phyloP scores from a whole-genome alignment of 2,113 vertebrate species.

The Ciconia maguari region DNA sequence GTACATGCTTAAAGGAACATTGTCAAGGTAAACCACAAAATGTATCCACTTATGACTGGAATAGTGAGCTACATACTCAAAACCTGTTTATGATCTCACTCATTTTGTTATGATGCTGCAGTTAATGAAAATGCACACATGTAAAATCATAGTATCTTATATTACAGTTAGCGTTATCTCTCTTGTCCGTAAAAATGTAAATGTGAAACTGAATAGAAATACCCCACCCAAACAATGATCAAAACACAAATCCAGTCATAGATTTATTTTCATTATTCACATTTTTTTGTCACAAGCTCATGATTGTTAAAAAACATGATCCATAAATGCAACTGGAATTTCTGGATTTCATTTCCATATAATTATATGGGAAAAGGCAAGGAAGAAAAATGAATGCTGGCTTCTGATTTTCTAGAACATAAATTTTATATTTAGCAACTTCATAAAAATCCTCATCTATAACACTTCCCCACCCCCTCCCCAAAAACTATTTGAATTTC shows the following conservation, averaged over 20 bases:
- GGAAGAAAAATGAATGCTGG: neutral
- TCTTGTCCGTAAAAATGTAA: neutral
- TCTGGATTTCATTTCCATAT: neutral
- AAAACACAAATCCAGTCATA: neutral
- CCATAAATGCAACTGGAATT: neutral
- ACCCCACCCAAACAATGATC: fast-evolving
- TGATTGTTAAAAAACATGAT: neutral
- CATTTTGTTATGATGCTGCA: neutral
- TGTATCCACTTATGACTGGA: neutral
- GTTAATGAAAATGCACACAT: neutral
- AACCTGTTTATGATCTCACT: neutral
- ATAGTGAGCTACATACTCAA: neutral
- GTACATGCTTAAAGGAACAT: conserved; percentile 55
- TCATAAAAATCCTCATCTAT: neutral
- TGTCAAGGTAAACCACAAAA: neutral
- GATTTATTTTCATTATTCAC: neutral
- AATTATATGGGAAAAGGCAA: neutral
- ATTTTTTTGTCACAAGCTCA: neutral
- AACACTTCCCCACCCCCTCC: fast-evolving
- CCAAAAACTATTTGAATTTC: neutral
- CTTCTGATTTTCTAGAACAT: neutral
- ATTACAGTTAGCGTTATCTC: neutral
- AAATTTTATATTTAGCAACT: neutral
- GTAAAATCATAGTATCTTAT: neutral
- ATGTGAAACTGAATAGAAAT: neutral